Base-by-base conservation (phyloP, 30 jellyfish, hydroid and myxozoan genomes). In the Aurelia sp. region DNA sequence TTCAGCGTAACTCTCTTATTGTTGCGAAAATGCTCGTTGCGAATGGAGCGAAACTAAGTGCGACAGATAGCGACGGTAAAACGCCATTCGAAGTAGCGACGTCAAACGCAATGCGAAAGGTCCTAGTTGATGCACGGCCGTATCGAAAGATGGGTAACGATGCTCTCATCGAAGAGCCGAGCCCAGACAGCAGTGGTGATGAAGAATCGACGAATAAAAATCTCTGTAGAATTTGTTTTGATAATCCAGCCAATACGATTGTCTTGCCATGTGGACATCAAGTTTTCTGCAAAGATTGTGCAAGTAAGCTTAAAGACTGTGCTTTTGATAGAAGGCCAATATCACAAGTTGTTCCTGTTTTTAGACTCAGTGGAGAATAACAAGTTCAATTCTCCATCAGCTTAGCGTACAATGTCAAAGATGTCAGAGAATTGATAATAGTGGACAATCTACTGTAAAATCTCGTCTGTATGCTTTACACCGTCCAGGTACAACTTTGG, bases 21-120 rank as follows among this genome's bases (percentile, higher is more conserved):
- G 58, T 92, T 17, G 95, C 92, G 8, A 41, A 70, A 59, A 22
- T 81, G 58, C 77, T 92, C 48, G 86, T 92, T 41, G 86, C 80
- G 66, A 44, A 72, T 61, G 97, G 97, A 3, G 98, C 95, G 67
- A 76, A 81, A 22, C 86, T 92, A 10, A 92, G 94, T 59, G 71
- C 84, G 20, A 52, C 75, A 31, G 80, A 92, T 75, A 81, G 84
- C 4, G 91, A 86, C 50, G 97, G 97, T n/a, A 86, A 87, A 72
- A 92, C 98, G 24, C 93, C 98, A 41, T 92, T 92, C 74, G 98
- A 92, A 82, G 97, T 83, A 8, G 88, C 98, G 35, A 86, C 96
- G 64, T 88, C 95, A 33, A 86, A 92, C 35, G 65, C 91, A 40
- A 78, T 81, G 89, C 96, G 98, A 61, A 87, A 92, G 41, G 92